phyloP scores from a whole-genome alignment of 2,113 vertebrate genomes.

The Chloropsis cyanopogon region DNA sequence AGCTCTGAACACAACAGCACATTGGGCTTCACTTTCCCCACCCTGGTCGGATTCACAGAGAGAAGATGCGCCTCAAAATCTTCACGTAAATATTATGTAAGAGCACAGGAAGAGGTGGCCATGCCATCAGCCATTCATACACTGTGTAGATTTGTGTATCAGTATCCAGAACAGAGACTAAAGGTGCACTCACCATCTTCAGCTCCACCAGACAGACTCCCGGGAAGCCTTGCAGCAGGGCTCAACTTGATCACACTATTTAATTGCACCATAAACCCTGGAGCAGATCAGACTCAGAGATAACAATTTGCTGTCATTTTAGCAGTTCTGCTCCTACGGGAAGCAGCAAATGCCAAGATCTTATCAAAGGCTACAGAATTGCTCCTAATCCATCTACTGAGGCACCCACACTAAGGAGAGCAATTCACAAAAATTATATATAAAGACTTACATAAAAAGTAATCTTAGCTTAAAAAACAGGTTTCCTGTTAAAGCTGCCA shows the following conservation, averaged over 20 bases:
- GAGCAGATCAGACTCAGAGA: not conserved
- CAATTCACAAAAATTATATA: not conserved
- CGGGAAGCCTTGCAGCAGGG: not conserved
- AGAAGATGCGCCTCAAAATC: not conserved
- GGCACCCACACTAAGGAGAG: not conserved
- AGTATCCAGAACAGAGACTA: not conserved
- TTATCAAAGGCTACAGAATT: not conserved
- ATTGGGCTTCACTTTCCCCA: not conserved
- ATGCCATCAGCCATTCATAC: not conserved
- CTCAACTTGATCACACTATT: not conserved
- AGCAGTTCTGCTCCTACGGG: not conserved
- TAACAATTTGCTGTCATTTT: not conserved
- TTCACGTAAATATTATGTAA: not conserved
- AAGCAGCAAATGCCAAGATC: constrained; percentile 16
- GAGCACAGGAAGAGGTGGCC: not conserved
- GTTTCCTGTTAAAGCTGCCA: not conserved
- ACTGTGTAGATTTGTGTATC: accelerated
- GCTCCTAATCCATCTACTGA: not conserved
- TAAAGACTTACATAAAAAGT: not conserved
- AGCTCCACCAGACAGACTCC: not conserved
- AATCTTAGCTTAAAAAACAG: not conserved
- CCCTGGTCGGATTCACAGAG: not conserved
- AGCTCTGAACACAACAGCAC: not conserved
- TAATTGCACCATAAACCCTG: not conserved
- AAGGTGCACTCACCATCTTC: not conserved